Conservation (phyloP, 2,888 invertebrate genomes). For the Stenodema calcarata region DNA sequence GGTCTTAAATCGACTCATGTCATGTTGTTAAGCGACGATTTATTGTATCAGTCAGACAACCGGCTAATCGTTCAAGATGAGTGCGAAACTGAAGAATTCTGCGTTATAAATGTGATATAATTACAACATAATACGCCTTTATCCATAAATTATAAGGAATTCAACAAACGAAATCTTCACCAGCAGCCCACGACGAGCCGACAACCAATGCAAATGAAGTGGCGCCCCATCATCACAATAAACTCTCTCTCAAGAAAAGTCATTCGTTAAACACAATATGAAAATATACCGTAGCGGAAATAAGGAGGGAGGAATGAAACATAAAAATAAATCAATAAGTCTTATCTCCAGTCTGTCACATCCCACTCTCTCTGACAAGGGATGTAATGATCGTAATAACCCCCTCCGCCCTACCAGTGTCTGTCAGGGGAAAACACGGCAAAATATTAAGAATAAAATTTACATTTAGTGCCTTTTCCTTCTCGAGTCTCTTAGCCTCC, state of each 20-base stretch:
- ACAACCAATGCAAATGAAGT: background rate
- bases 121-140: too few relatives aligned
- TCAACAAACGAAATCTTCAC: too few relatives aligned
- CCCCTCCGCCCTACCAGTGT: background rate
- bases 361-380: background rate
- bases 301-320: background rate
- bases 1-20: too few relatives aligned
- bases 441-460: slow-evolving; percentile 20
- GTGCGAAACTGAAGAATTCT: too few relatives aligned
- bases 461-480: slow-evolving; percentile 18
- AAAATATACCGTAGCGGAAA: background rate
- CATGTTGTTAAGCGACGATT: too few relatives aligned
- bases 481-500: background rate
- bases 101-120: too few relatives aligned
- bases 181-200: too few relatives aligned
- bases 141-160: too few relatives aligned
- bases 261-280: background rate
- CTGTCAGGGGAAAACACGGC: background rate
- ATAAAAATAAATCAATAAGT: background rate
- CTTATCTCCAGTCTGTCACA: background rate
- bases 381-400: slow-evolving; percentile 5
- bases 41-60: too few relatives aligned
- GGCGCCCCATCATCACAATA: background rate
- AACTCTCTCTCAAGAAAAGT: background rate
- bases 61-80: too few relatives aligned